Percentiles rank a stretch among this genome's conserved stretches.
Evolutionary conservation across 2,113 vertebrate genomes (phyloP).

Genomic region (Lagopus muta): DNA sequence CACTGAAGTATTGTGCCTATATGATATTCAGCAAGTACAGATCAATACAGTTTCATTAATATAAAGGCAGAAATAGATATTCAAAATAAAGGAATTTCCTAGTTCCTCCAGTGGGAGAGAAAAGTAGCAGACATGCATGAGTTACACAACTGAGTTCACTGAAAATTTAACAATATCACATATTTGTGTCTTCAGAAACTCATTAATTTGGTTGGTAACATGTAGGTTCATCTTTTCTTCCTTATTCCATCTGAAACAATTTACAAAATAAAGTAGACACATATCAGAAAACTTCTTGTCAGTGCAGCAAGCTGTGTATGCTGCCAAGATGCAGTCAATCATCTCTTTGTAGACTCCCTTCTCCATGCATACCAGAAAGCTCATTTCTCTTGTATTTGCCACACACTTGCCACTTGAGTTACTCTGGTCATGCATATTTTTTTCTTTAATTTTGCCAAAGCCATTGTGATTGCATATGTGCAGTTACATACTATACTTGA

Average conservation of each 20-base stretch:
- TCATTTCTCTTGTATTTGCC: background rate
- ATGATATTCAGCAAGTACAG: background rate
- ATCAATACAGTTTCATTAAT: background rate
- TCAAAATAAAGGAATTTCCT: background rate
- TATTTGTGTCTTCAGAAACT: background rate
- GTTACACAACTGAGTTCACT: background rate
- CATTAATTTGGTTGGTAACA: background rate
- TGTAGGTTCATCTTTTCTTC: background rate
- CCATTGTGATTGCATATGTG: background rate
- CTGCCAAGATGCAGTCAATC: slow-evolving; percentile 2
- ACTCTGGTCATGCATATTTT: background rate
- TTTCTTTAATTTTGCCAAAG: slow-evolving; percentile 26
- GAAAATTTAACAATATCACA: background rate
- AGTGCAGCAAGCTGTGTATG: background rate
- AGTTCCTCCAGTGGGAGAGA: background rate
- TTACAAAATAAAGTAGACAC: slow-evolving; percentile 19
- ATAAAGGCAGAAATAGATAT: background rate
- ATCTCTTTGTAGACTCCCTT: background rate
- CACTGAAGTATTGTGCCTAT: background rate
- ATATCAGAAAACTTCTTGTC: slow-evolving; percentile 4
- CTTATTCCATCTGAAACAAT: slow-evolving; percentile 13
- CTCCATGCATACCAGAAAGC: background rate
- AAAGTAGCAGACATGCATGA: background rate
- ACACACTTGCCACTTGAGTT: background rate
- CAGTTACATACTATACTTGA: background rate